These are phyloP conservation scores for Gobio occitaniae DNA, from an alignment of 2,797 vertebrate species.

Conservation along the genomic window DNA sequence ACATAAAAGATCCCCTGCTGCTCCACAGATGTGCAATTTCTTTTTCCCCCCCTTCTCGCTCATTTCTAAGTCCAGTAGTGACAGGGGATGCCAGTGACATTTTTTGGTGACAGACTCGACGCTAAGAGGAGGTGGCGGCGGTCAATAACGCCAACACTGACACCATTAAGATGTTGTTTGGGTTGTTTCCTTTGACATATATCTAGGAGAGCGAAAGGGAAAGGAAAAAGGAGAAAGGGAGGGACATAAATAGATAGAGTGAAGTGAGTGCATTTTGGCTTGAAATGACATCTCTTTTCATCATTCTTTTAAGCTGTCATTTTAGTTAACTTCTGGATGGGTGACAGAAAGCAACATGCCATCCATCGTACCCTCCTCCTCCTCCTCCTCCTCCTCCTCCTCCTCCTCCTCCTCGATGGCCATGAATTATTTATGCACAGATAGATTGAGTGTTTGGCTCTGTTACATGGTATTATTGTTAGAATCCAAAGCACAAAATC, in stretches of 20 bases:
- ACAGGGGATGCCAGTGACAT: slow-evolving; percentile 68
- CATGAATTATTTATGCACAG: slow-evolving; percentile 42
- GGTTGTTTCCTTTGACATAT: slow-evolving; percentile 70
- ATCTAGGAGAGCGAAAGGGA: slow-evolving; percentile 51
- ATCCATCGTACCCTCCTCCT: slow-evolving; percentile 33
- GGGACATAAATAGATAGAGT: slow-evolving; percentile 7
- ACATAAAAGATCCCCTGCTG: slow-evolving; percentile 67
- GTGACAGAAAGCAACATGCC: slow-evolving; percentile 48
- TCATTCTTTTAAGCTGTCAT: slow-evolving; percentile 50
- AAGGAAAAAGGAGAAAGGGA: not conserved
- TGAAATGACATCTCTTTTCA: slow-evolving; percentile 52
- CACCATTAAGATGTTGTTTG: slow-evolving; percentile 76
- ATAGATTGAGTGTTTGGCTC: slow-evolving; percentile 43
- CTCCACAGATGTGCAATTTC: slow-evolving; percentile 64
- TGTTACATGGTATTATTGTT: slow-evolving; percentile 29
- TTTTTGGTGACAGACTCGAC: slow-evolving; percentile 71
- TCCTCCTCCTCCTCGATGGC: not conserved
- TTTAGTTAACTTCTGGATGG: slow-evolving; percentile 48
- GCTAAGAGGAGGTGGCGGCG: slow-evolving; percentile 59
- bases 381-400: slow-evolving; percentile 10
- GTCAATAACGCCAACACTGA: slow-evolving; percentile 74
- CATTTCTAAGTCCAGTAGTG: slow-evolving; percentile 58
- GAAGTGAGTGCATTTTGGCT: slow-evolving; percentile 18
- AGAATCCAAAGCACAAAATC: slow-evolving; percentile 39
- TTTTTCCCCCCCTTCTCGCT: slow-evolving; percentile 37